A percentile compares a stretch with the other conserved stretches of the same genome.
Evolutionary conservation across 2,888 invertebrate genomes (phyloP).

Genomic region (Oligia fasciuncula): DNA sequence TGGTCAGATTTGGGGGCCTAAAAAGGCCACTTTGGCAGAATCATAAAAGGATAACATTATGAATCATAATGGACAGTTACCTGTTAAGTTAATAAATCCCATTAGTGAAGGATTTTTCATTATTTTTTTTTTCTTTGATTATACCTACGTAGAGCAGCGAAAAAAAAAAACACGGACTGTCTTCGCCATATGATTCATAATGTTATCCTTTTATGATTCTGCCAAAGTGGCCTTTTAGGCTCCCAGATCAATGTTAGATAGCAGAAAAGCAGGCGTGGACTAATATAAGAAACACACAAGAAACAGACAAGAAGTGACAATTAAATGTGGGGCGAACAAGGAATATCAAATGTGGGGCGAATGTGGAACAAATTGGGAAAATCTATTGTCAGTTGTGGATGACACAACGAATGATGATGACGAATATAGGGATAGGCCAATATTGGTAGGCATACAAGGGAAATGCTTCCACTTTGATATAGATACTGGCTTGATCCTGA

Average conservation of each 20-base stretch:
- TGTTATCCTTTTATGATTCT: too few relatives aligned
- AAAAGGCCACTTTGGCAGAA: too few relatives aligned
- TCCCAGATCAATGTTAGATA: slow-evolving; percentile 5
- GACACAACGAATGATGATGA: not conserved
- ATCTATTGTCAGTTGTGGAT: not conserved
- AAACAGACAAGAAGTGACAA: not conserved
- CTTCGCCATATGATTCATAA: too few relatives aligned
- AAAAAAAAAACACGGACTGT: too few relatives aligned
- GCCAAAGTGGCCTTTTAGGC: too few relatives aligned
- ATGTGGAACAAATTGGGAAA: not conserved
- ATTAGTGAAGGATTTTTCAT: too few relatives aligned
- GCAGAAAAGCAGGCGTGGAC: not conserved
- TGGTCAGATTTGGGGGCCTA: not conserved
- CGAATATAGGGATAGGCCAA: not conserved
- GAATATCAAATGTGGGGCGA: not conserved
- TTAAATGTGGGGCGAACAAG: not conserved
- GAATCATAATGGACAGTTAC: too few relatives aligned
- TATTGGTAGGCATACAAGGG: not conserved
- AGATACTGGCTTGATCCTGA: too few relatives aligned
- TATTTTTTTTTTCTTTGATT: too few relatives aligned
- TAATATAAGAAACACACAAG: not conserved
- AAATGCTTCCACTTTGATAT: not conserved
- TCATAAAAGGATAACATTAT: too few relatives aligned
- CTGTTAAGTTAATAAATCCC: too few relatives aligned
- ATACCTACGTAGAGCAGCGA: too few relatives aligned